Conservation (phyloP, 2,113 vertebrate genomes). For the Ivindomyrus marchei region DNA sequence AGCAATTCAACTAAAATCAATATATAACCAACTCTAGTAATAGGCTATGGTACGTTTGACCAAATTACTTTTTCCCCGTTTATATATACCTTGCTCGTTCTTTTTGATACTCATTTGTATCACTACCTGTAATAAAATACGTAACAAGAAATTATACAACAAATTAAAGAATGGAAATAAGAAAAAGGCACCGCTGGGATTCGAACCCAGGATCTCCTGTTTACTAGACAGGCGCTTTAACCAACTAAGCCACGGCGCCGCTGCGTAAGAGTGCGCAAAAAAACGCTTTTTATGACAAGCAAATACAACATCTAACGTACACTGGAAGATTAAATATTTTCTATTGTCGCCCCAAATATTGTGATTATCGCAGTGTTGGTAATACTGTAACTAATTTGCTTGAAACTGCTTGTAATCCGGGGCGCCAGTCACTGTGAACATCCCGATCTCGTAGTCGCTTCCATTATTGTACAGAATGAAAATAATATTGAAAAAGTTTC, state of each 20-base stretch:
- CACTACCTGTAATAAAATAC: background rate
- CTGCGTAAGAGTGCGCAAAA: fast-evolving
- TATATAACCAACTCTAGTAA: background rate
- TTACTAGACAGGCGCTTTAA: slow-evolving; percentile 41
- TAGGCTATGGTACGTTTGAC: background rate
- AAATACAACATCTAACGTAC: too few relatives aligned
- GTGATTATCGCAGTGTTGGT: background rate
- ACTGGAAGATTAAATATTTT: background rate
- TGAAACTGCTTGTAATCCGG: background rate
- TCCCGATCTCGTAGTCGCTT: background rate
- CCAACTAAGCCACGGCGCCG: slow-evolving; percentile 40
- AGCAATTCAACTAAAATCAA: background rate
- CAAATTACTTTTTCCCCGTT: background rate
- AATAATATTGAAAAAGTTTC: background rate
- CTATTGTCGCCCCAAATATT: background rate
- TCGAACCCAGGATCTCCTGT: slow-evolving; percentile 40
- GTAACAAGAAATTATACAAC: background rate
- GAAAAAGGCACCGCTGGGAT: slow-evolving; percentile 37
- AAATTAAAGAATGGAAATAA: background rate
- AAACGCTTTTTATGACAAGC: background rate
- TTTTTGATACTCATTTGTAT: background rate
- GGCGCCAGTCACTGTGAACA: background rate
- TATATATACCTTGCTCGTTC: background rate
- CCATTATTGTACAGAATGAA: background rate
- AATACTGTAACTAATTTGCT: background rate